Percentiles rank a stretch among this genome's conserved stretches.
phyloP scores from a whole-genome alignment of 2,797 vertebrate genomes.

The Macropodus opercularis region DNA sequence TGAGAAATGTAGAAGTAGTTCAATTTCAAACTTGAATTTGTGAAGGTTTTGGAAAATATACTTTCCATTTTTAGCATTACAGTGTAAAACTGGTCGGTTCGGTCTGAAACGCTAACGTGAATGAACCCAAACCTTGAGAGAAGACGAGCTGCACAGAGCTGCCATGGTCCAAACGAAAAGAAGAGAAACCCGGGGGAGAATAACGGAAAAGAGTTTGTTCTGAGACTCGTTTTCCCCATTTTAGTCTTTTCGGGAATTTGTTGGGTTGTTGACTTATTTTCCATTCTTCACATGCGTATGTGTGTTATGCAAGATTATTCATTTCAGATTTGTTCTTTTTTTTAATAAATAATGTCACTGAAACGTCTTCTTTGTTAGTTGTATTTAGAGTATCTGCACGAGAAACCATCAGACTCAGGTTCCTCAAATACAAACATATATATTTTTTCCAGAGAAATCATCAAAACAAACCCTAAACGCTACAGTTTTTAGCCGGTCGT shows the following conservation, averaged over 20 bases:
- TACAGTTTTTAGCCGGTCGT: background rate
- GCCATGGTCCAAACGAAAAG: constrained; percentile 36
- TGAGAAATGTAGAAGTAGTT: constrained; percentile 12
- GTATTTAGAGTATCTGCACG: background rate
- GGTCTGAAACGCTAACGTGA: background rate
- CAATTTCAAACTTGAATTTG: constrained; percentile 40
- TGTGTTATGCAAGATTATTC: constrained; percentile 72
- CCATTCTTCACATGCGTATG: constrained; percentile 66
- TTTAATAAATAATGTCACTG: constrained; percentile 69
- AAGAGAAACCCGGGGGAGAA: constrained; percentile 46
- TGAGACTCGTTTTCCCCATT: constrained; percentile 16
- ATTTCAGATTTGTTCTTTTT: constrained; percentile 56
- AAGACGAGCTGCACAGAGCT: constrained; percentile 42
- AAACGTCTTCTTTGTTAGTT: constrained; percentile 24
- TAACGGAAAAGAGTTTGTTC: constrained; percentile 24
- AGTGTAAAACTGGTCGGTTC: constrained; percentile 18
- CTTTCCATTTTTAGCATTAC: too few species aligned
- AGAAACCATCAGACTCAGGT: too few species aligned
- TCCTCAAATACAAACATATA: too few species aligned
- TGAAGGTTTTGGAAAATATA: constrained; percentile 23
- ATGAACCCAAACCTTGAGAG: constrained; percentile 15
- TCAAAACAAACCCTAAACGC: too few species aligned
- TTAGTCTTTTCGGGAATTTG: constrained; percentile 46
- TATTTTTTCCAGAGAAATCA: too few species aligned
- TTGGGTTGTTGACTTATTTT: constrained; percentile 61